Base-by-base conservation (phyloP, 2,113 vertebrate species). In the Dunckerocampus dactyliophorus region DNA sequence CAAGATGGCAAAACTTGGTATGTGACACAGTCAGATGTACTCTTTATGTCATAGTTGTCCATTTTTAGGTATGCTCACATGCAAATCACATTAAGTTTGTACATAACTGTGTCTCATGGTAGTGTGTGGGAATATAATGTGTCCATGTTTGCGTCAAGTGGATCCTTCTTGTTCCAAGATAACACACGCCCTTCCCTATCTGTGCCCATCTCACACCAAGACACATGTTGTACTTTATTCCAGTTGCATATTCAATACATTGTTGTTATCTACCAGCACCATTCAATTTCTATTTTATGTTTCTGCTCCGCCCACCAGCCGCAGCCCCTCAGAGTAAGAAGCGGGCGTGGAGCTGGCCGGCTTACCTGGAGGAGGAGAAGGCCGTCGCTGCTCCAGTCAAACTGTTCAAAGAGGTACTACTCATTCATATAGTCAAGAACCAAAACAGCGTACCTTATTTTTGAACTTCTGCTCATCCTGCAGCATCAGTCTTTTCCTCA, bases 401-500 rank as follows among this genome's bases (percentile, higher is more conserved):
- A 73, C 89, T 98, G 16, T 98, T 98, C 82, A 99, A 96, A 88
- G 97, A 99, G 94, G 97, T 98, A 88, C 2, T 16, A 65, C 20
- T 45, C 39, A 17, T 47, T 47, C 3, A 10, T 45, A 4, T 14
- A 7, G 2, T 53, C 7, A 28, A 46, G 1, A 50, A 3, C 48
- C 15, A 28, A 47, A 24, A 48, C 34, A n/a, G 3, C 43, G 47
- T 63, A 47, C 9, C 55, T 62, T 28, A 8, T 46, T 47, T 7
- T 10, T 42, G 17, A 22, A 19, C 17, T 52, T 12, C 47, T 17
- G 0, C 77, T 55, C 67, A 6, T 70, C 24, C 69, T 87, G 16
- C 78, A 99, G 97, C 94, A 94, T 74, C 97, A 99, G 20, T 92
- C 94, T 0, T 92, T 99, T 65, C 97, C 97, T 1, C 97, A 99